A percentile compares a stretch with the other conserved stretches of the same genome.
These are phyloP conservation scores for Botia almorhae DNA, from an alignment of 2,797 vertebrate species.

Conservation along the genomic window DNA sequence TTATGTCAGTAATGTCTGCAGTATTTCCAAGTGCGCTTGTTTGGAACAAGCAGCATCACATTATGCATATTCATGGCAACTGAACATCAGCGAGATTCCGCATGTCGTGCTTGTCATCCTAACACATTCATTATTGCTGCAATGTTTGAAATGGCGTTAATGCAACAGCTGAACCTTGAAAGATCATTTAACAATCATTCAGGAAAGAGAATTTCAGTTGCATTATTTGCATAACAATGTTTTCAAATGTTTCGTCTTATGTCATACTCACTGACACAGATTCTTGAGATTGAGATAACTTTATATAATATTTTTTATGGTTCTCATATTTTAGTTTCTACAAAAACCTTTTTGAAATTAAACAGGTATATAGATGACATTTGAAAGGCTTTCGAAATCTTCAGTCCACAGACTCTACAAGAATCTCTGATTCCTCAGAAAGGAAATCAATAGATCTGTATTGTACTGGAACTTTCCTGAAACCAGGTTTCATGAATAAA, in stretches of 20 bases:
- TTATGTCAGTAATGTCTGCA: slow-evolving; percentile 73
- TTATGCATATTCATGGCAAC: slow-evolving; percentile 67
- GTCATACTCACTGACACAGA: not conserved
- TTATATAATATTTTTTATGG: not conserved
- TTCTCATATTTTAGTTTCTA: not conserved
- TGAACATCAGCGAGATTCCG: slow-evolving; percentile 71
- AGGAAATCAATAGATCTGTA: slow-evolving; percentile 60
- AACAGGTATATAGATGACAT: slow-evolving; percentile 32
- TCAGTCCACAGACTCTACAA: slow-evolving; percentile 38
- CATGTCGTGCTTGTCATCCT: slow-evolving; percentile 61
- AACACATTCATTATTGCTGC: slow-evolving; percentile 69
- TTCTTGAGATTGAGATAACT: no score
- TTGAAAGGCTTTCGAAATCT: slow-evolving; percentile 47
- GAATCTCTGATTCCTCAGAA: slow-evolving; percentile 44
- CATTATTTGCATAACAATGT: slow-evolving; percentile 42
- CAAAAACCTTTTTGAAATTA: not conserved
- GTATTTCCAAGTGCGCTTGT: slow-evolving; percentile 66
- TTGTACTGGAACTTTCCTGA: slow-evolving; percentile 56
- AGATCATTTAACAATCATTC: slow-evolving; percentile 43
- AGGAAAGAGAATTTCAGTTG: slow-evolving; percentile 14
- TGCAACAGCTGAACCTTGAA: slow-evolving; percentile 63
- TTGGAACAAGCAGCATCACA: slow-evolving; percentile 63
- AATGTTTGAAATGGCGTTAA: slow-evolving; percentile 54
- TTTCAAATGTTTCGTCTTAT: slow-evolving; percentile 24
- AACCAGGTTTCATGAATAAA: slow-evolving; percentile 66